These are phyloP conservation scores for Chaenogobius annularis DNA, from an alignment of 2,113 vertebrate genomes.

Conservation along the genomic window DNA sequence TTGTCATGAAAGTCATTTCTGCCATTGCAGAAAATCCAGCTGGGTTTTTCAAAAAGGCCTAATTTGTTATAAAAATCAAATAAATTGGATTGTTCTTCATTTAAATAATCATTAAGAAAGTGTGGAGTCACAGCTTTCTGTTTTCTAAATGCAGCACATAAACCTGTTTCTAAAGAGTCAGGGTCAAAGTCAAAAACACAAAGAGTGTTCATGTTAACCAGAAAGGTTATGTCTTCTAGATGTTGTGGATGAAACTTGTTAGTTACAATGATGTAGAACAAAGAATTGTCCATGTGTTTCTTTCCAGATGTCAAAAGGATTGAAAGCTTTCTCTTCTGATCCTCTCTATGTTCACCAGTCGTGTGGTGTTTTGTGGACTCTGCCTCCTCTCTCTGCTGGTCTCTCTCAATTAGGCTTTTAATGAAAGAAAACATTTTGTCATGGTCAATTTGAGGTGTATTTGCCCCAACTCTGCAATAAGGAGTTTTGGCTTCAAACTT, in stretches of 20 bases:
- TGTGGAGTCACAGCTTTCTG: constrained; percentile 58
- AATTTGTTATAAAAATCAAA: constrained; percentile 42
- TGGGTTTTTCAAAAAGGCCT: constrained; percentile 64
- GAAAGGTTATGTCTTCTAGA: constrained; percentile 64
- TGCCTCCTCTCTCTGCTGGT: constrained; percentile 65
- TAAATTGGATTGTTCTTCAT: constrained; percentile 29
- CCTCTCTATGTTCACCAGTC: constrained; percentile 5
- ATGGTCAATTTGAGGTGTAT: constrained; percentile 50
- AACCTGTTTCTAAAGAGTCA: constrained; percentile 65
- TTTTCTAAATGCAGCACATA: constrained; percentile 62
- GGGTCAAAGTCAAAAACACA: constrained; percentile 82
- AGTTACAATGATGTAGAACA: constrained; percentile 72
- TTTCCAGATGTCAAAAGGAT: constrained; percentile 69
- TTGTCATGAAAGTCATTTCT: constrained; percentile 48
- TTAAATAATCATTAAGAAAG: constrained; percentile 69
- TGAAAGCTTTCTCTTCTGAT: constrained; percentile 69
- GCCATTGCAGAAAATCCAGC: constrained; percentile 83
- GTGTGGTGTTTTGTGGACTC: constrained; percentile 42
- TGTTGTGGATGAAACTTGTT: constrained; percentile 58
- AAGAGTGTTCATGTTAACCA: constrained; percentile 74
- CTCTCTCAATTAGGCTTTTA: constrained; percentile 50
- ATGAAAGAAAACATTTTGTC: constrained; percentile 44
- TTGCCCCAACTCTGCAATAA: constrained; percentile 70
- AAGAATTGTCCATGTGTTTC: constrained; percentile 66
- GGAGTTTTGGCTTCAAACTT: constrained; percentile 26